Conservation (phyloP, 2,113 vertebrate species). For the Panurus biarmicus region DNA sequence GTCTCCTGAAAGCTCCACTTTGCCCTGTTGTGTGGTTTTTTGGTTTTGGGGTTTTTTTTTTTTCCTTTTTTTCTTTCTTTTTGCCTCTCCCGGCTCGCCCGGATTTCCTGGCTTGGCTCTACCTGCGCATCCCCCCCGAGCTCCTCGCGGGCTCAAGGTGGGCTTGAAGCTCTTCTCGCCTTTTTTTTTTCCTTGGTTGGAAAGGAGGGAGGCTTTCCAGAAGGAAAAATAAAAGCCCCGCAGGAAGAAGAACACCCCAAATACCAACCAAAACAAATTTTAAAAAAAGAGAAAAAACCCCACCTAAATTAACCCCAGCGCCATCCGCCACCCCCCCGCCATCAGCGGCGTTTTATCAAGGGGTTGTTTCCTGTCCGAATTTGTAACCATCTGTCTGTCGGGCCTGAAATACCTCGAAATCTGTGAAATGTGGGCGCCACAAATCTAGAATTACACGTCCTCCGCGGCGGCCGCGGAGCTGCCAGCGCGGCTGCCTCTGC, state of each 20-base stretch:
- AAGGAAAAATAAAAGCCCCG: not conserved
- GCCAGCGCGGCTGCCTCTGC: not conserved
- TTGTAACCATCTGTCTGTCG: slow-evolving; percentile 10
- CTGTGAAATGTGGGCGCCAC: not conserved
- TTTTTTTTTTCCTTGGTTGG: too few species aligned
- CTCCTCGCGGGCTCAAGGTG: not conserved
- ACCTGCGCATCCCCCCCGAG: not conserved
- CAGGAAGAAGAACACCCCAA: not conserved
- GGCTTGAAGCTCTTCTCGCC: not conserved
- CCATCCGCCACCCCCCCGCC: not conserved
- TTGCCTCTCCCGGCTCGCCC: not conserved
- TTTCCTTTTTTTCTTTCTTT: fast-evolving
- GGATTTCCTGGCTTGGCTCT: not conserved
- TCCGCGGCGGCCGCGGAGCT: not conserved
- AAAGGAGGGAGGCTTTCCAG: too few species aligned
- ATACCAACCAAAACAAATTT: too few species aligned
- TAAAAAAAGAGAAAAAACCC: not conserved
- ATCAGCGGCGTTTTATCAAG: not conserved
- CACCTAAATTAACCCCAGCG: not conserved
- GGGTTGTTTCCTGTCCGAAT: slow-evolving; percentile 23
- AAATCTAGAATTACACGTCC: not conserved
- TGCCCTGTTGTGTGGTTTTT: too few species aligned
- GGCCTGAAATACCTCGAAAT: not conserved
- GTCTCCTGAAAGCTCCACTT: not conserved
- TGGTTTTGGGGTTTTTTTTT: not conserved